Evolutionary conservation across 2,888 invertebrate species (phyloP).

Genomic region (Drosophila mimica): DNA sequence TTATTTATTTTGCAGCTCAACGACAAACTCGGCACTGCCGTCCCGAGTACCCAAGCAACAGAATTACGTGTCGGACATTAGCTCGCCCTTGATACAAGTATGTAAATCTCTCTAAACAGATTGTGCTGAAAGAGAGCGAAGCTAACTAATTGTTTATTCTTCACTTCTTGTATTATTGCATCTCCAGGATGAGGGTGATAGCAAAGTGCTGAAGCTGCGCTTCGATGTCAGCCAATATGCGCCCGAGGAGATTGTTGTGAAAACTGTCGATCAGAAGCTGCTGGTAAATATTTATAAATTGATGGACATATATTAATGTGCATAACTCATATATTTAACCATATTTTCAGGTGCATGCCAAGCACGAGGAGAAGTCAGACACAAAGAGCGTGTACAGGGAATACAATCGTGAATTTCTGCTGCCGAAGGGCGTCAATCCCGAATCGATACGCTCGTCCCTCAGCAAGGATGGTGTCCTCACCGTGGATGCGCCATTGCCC

Average conservation of each 20-base stretch:
- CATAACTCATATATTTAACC: conserved; percentile 19
- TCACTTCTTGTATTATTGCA: not conserved
- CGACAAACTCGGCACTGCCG: conserved; percentile 85
- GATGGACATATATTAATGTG: not conserved
- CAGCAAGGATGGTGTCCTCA: conserved; percentile 97
- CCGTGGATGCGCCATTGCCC: conserved; percentile 98
- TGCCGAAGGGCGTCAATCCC: conserved; percentile 98
- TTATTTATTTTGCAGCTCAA: conserved; percentile 78
- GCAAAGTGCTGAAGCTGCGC: conserved; percentile 96
- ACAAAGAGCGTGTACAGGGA: conserved; percentile 98
- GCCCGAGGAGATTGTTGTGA: conserved; percentile 98
- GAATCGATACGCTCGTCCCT: conserved; percentile 98
- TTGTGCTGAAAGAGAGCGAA: not conserved
- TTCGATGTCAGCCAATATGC: conserved; percentile 99
- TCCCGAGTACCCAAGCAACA: conserved; percentile 83
- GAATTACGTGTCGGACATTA: conserved; percentile 92
- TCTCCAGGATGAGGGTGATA: conserved; percentile 95
- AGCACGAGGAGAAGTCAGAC: conserved; percentile 99
- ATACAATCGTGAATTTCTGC: conserved; percentile 98
- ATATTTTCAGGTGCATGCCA: conserved; percentile 94
- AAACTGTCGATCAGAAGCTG: conserved; percentile 98
- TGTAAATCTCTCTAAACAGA: conserved; percentile 14
- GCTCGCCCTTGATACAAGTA: conserved; percentile 92
- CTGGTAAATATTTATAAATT: conserved; percentile 87
- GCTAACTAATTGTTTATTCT: not conserved